Conservation (phyloP, 1,140 invertebrate genomes). For the Drosophila funebris region DNA sequence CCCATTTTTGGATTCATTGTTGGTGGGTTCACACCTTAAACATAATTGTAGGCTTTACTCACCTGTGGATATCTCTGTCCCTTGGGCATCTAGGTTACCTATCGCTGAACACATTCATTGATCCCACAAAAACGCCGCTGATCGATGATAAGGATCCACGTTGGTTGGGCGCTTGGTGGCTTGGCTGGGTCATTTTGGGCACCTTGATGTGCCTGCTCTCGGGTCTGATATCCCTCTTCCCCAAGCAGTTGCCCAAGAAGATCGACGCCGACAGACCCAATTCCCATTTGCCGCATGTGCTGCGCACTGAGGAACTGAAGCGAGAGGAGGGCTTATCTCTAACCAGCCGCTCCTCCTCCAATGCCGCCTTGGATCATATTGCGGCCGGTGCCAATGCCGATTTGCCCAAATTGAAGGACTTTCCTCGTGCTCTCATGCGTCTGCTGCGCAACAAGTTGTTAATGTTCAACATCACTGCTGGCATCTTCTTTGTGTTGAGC, state of each 20-base stretch:
- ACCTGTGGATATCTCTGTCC: constrained; percentile 1
- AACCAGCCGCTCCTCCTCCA: constrained; percentile 69
- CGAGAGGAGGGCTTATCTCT: constrained; percentile 68
- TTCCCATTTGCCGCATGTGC: constrained; percentile 70
- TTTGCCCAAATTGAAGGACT: constrained; percentile 83
- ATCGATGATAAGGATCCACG: constrained; percentile 87
- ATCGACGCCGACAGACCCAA: constrained; percentile 48
- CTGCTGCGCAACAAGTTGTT: constrained; percentile 87
- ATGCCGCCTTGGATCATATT: constrained; percentile 64
- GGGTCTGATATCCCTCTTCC: constrained; percentile 86
- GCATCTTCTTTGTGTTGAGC: constrained; percentile 87
- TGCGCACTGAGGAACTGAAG: constrained; percentile 72
- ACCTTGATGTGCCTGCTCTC: constrained; percentile 86
- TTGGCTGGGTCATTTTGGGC: constrained; percentile 87
- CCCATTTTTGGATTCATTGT: constrained; percentile 79
- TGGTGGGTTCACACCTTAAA: constrained; percentile 40
- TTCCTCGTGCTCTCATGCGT: constrained; percentile 85
- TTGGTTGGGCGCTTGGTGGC: constrained; percentile 90
- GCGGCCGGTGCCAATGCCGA: constrained; percentile 59
- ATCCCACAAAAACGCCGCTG: constrained; percentile 86
- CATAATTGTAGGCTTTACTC: neutral
- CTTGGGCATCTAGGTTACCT: constrained; percentile 85
- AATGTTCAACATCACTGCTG: constrained; percentile 86
- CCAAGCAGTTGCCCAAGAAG: constrained; percentile 84
- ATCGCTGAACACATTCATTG: constrained; percentile 87